Base-by-base conservation (phyloP, 2,113 vertebrate genomes). In the Setophaga kirtlandii region DNA sequence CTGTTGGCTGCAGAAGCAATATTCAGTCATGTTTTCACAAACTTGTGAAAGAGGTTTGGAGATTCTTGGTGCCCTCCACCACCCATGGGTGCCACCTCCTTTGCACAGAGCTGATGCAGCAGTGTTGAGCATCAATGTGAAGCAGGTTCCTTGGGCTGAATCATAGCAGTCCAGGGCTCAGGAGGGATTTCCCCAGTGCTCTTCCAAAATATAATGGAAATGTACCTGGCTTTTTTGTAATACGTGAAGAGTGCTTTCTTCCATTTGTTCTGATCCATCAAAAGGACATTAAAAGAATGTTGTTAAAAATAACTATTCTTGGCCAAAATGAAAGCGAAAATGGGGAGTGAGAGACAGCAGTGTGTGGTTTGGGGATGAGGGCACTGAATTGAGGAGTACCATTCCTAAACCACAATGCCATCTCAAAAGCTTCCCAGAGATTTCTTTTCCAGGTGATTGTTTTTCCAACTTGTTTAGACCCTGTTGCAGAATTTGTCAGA, bases 141-240 rank as follows among this genome's bases (percentile, higher is more conserved):
- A 87, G 81, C 44, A 41, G 11, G 19, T 12, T 70, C 41, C 33
- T 3, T 6, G 44, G 58, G 31, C 20, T 83, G 25, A 83, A 76
- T 30, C 4, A 7, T 1, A 70, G 60, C 24, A 64, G 5, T 23
- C 31, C 1, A 5, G 24, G 44, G 18, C 46, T 70, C 3, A 1
- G 25, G 4, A 83, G 6, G 15, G 28, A 75, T 49, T 21, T 60
- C 23, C 15, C 17, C 12, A 28, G n/a, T 12, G 6, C 12, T 62
- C 15, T 86, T 92, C 55, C 55, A 58, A 81, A 75, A 49, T 2
- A 2, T 9, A 73, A 28, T 49, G 31, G 30, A 89, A 89, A 37
- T 6, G 5, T 10, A 42, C 16, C 47, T 41, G 9, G 0, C 4
- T 7, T 63, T 53, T 28, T 53, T 30, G 12, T 60, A 83, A 53